Conservation (phyloP, 1,140 invertebrate species). For the Drosophila bipectinata region DNA sequence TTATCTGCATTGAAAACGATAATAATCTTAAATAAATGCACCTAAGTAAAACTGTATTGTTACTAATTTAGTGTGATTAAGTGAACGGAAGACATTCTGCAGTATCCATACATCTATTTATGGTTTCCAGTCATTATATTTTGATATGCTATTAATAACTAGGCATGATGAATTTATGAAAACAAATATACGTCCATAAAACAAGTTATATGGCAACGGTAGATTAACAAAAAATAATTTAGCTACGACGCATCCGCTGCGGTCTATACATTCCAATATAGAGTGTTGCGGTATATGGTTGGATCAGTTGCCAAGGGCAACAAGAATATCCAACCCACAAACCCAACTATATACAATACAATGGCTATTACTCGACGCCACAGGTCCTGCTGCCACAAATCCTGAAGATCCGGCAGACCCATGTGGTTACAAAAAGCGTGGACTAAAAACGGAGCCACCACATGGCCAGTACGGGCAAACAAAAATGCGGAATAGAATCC, state of each 20-base stretch:
- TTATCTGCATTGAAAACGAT: not conserved
- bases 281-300: conserved; percentile 89
- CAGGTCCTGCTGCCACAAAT: conserved; percentile 89
- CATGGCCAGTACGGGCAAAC: conserved; percentile 93
- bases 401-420: conserved; percentile 95
- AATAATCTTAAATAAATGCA: no score
- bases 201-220: conserved; percentile 53
- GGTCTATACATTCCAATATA: conserved; percentile 85
- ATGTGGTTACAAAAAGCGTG: conserved; percentile 98
- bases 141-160: conserved; percentile 43
- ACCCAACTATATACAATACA: conserved; percentile 89
- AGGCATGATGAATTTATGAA: conserved; percentile 11
- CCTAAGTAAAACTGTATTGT: no score
- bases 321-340: conserved; percentile 91
- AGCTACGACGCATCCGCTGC: not conserved
- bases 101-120: not conserved
- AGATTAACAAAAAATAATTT: conserved; percentile 16
- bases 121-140: conserved; percentile 23
- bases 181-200: conserved; percentile 24
- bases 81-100: conserved; percentile 48
- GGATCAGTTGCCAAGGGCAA: conserved; percentile 92
- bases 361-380: conserved; percentile 87
- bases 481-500: conserved; percentile 96
- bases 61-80: conserved; percentile 6
- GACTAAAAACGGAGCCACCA: conserved; percentile 93